Conservation (phyloP, 1,140 invertebrate species). For the Drosophila santomea region DNA sequence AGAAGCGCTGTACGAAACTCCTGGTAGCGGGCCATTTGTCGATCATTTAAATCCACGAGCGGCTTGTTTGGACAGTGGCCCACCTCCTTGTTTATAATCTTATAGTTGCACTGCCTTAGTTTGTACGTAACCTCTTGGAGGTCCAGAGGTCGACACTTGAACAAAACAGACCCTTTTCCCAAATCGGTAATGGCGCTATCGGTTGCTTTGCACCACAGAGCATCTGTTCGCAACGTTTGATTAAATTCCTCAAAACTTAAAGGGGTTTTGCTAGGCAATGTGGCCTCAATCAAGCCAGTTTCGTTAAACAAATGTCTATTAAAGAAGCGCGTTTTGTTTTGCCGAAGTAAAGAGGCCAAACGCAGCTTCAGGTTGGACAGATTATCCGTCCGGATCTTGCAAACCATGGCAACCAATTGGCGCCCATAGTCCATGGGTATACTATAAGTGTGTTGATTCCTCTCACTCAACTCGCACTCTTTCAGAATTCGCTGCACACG, state of each 20-base stretch:
- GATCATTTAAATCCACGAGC: constrained; percentile 17
- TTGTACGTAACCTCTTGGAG: constrained; percentile 34
- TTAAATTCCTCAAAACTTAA: constrained; percentile 18
- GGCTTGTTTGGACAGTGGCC: constrained; percentile 33
- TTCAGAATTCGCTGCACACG: constrained; percentile 38
- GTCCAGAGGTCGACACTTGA: constrained; percentile 48
- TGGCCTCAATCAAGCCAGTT: constrained; percentile 51
- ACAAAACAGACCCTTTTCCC: constrained; percentile 33
- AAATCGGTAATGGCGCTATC: constrained; percentile 21
- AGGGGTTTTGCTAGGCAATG: constrained; percentile 12
- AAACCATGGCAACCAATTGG: constrained; percentile 40
- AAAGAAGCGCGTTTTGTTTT: constrained; percentile 37
- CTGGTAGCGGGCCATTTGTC: constrained; percentile 29
- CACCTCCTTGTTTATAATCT: constrained; percentile 35
- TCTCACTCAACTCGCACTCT: constrained; percentile 49
- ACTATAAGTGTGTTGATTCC: constrained; percentile 18
- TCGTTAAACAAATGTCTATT: constrained; percentile 40
- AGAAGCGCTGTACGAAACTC: constrained; percentile 41
- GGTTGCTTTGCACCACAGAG: constrained; percentile 49
- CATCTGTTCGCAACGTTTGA: constrained; percentile 43
- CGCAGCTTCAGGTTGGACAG: constrained; percentile 28
- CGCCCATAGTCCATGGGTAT: constrained; percentile 44
- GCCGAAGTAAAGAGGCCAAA: constrained; percentile 25
- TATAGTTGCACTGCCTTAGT: constrained; percentile 47
- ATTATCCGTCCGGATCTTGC: constrained; percentile 51